Base-by-base conservation (phyloP, 2,113 vertebrate genomes). In the Anolis carolinensis region DNA sequence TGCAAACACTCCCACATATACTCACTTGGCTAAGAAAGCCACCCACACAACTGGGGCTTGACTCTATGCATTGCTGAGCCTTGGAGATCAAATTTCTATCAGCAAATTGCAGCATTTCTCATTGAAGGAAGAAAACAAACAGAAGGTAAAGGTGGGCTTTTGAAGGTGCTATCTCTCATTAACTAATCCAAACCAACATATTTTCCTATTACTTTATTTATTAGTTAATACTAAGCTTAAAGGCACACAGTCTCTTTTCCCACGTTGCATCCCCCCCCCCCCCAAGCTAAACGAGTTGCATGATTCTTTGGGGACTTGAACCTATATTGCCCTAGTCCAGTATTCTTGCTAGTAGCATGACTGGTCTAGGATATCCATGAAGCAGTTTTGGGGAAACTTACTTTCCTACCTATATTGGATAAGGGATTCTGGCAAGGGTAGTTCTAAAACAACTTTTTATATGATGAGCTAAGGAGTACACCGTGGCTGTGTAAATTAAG, bases 31-130 rank as follows among this genome's bases (percentile, higher is more conserved):
- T 73, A 79, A 90, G 76, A 0, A 30, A 16, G 72, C 0, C 23
- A 50, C 82, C 86, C 75, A 84, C 87, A 94, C 44, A 55, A 70
- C n/a, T 80, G 63, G 62, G 0, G 0, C 25, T 39, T 90, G 79
- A 59, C 52, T 81, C 83, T 86, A 67, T 71, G 81, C 78, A 85
- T 62, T 34, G 34, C 34, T 71, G n/a, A 83, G 65, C 79, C 48
- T 72, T n/a, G 36, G 59, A 52, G 79, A 72, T 34, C 39, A 75
- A 75, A 67, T 73, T 81, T 86, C 59, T 25, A 65, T 21, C 85
- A 81, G 50, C 14, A 59, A 25, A 32, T 70, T n/a, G 84, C 62
- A 73, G 68, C 32, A 0, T 0, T 21, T 73, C 82, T 70, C 71
- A 13, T 3, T 44, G 81, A 76, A 9, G 82, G 52, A 48, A 81